phyloP scores from a whole-genome alignment of 2,797 vertebrate species.

The Pseudochromis fuscus region DNA sequence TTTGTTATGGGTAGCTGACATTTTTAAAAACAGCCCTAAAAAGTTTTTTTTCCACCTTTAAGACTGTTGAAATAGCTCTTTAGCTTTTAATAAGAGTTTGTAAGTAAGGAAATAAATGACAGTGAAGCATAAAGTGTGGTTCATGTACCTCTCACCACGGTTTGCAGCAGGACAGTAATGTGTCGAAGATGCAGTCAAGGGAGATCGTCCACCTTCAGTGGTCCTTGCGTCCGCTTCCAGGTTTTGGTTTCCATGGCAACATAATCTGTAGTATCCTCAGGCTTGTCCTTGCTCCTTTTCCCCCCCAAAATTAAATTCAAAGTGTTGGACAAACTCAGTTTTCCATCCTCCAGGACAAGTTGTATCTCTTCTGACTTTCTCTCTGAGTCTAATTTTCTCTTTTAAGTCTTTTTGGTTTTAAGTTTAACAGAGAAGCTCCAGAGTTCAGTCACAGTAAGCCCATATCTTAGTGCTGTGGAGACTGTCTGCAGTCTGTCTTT shows the following conservation, averaged over 20 bases:
- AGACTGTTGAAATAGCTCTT: not conserved
- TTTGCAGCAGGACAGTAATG: conserved; percentile 47
- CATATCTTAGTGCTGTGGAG: conserved; percentile 56
- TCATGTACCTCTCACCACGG: conserved; percentile 76
- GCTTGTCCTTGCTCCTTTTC: conserved; percentile 54
- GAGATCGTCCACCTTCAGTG: conserved; percentile 75
- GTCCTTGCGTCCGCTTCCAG: conserved; percentile 81
- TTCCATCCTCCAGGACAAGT: conserved; percentile 51
- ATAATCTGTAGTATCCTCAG: conserved; percentile 77
- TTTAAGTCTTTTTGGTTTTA: conserved; percentile 19
- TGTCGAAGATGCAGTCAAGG: conserved; percentile 70
- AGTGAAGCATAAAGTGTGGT: conserved; percentile 25
- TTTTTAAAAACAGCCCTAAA: conserved; percentile 11
- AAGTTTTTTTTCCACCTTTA: not conserved
- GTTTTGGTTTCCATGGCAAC: conserved; percentile 84
- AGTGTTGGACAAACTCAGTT: conserved; percentile 75
- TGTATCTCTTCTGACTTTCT: conserved; percentile 30
- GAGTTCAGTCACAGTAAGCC: conserved; percentile 56
- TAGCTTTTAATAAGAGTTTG: not conserved
- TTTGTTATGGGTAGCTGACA: not conserved
- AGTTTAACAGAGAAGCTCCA: conserved; percentile 37
- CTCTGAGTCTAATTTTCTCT: conserved; percentile 26
- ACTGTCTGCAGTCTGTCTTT: conserved; percentile 72
- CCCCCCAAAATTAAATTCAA: conserved; percentile 39
- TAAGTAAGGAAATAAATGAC: not conserved